These are phyloP conservation scores for Helicoverpa armigera DNA, from an alignment of 1,140 invertebrate species.

Conservation along the genomic window DNA sequence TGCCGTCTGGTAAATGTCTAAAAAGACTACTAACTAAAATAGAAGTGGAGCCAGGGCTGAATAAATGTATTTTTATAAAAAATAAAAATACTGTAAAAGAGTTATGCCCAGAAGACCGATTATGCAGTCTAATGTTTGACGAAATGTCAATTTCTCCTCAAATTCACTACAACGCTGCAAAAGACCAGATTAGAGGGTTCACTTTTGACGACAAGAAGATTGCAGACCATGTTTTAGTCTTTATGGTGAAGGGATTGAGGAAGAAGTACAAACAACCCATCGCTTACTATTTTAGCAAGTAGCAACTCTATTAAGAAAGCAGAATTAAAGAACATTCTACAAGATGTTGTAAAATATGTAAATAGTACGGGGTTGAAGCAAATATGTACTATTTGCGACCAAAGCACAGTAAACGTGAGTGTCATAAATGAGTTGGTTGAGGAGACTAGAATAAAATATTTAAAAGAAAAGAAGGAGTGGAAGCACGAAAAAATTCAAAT, in stretches of 20 bases:
- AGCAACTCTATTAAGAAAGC: neutral
- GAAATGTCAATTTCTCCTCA: slow-evolving; percentile 28
- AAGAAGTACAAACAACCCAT: slow-evolving; percentile 50
- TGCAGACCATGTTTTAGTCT: slow-evolving; percentile 50
- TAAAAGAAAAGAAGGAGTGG: slow-evolving; percentile 45
- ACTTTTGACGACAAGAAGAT: slow-evolving; percentile 23
- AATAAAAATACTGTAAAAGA: slow-evolving; percentile 47
- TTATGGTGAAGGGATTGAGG: slow-evolving; percentile 52
- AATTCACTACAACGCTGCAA: slow-evolving; percentile 44
- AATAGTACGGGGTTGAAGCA: slow-evolving; percentile 47
- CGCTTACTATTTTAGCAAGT: slow-evolving; percentile 8
- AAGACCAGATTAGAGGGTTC: slow-evolving; percentile 51
- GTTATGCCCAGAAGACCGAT: slow-evolving; percentile 38
- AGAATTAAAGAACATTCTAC: slow-evolving; percentile 14
- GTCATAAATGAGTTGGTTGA: slow-evolving; percentile 53
- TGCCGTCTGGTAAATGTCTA: slow-evolving; percentile 37
- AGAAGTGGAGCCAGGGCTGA: slow-evolving; percentile 47
- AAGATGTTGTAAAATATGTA: slow-evolving; percentile 24
- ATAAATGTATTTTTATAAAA: slow-evolving; percentile 53
- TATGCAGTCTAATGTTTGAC: slow-evolving; percentile 38
- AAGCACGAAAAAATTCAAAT: slow-evolving; percentile 43
- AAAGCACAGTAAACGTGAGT: slow-evolving; percentile 57
- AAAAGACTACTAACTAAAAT: slow-evolving; percentile 43
- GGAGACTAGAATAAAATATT: slow-evolving; percentile 47
- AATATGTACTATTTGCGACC: slow-evolving; percentile 56